These are phyloP conservation scores for Bostrychus sinensis DNA, from an alignment of 2,113 vertebrate genomes.

Conservation along the genomic window DNA sequence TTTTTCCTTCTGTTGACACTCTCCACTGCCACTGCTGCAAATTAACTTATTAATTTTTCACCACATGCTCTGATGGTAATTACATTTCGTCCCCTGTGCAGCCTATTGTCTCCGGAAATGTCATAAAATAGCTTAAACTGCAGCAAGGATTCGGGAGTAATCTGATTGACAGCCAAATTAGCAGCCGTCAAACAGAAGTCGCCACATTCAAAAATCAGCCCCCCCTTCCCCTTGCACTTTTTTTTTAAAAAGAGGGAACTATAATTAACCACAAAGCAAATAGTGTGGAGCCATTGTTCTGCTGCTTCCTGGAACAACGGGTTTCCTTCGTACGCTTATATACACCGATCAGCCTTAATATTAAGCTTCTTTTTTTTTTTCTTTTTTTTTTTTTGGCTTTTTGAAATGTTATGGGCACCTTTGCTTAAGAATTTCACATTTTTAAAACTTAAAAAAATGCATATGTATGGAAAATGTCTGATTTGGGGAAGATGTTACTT, in stretches of 20 bases:
- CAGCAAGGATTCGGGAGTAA: conserved; percentile 71
- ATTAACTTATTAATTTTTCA: conserved; percentile 78
- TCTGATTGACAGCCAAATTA: conserved; percentile 78
- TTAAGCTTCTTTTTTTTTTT: too few relatives aligned
- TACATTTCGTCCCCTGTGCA: conserved; percentile 73
- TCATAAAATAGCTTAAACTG: conserved; percentile 75
- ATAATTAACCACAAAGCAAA: conserved; percentile 68
- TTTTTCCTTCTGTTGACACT: conserved; percentile 59
- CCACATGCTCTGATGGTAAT: conserved; percentile 75
- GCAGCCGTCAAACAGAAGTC: conserved; percentile 68
- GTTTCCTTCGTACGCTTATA: too few relatives aligned
- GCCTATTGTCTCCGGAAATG: conserved; percentile 75
- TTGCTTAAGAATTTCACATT: too few relatives aligned
- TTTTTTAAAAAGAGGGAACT: conserved; percentile 28
- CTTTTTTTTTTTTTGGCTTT: too few relatives aligned
- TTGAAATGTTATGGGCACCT: too few relatives aligned
- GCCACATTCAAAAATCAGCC: conserved; percentile 65
- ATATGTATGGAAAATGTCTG: too few relatives aligned
- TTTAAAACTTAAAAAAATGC: too few relatives aligned
- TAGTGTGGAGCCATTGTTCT: conserved; percentile 55
- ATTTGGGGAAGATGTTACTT: too few relatives aligned
- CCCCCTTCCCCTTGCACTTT: conserved; percentile 30
- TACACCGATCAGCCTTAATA: too few relatives aligned
- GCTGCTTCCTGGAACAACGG: conserved; percentile 44
- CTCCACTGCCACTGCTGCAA: conserved; percentile 67